Conservation (phyloP, 2,888 invertebrate genomes). For the Cecidostiba fungosa region DNA sequence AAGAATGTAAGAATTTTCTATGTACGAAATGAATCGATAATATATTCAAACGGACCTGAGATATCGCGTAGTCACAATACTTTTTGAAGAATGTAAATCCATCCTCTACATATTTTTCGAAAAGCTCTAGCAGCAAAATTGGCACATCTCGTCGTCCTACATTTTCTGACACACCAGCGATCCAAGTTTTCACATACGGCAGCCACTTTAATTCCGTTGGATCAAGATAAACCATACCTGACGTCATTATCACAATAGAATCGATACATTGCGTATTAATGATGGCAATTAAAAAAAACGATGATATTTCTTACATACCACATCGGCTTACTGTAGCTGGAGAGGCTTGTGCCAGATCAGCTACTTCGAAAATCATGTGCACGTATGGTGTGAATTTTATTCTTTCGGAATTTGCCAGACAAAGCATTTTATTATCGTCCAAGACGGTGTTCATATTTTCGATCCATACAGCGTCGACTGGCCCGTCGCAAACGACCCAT, state of each 20-base stretch:
- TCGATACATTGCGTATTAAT: background rate
- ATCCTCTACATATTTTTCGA: constrained; percentile 84
- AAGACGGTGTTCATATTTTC: constrained; percentile 96
- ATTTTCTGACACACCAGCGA: constrained; percentile 82
- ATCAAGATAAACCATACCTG: constrained; percentile 95
- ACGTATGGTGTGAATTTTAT: constrained; percentile 94
- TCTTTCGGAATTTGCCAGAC: constrained; percentile 94
- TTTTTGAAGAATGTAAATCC: constrained; percentile 86
- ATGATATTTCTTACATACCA: constrained; percentile 82
- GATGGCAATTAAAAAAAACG: constrained; percentile 63
- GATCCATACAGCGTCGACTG: constrained; percentile 96
- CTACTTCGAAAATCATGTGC: constrained; percentile 92
- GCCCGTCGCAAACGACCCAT: constrained; percentile 95
- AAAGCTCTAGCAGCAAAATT: constrained; percentile 86
- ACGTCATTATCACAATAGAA: constrained; percentile 55
- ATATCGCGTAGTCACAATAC: constrained; percentile 87
- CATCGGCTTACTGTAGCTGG: constrained; percentile 92
- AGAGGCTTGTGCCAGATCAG: constrained; percentile 92
- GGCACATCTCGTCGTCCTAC: constrained; percentile 81
- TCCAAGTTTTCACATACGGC: constrained; percentile 91
- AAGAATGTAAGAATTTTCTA: background rate
- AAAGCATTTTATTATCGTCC: constrained; percentile 96
- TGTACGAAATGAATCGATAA: no score
- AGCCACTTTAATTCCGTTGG: constrained; percentile 91
- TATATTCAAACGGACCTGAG: constrained; percentile 84